A percentile compares a stretch with the other conserved stretches of the same genome.
Evolutionary conservation across 2,113 vertebrate species (phyloP).

Genomic region (Ceyx cyanopectus): DNA sequence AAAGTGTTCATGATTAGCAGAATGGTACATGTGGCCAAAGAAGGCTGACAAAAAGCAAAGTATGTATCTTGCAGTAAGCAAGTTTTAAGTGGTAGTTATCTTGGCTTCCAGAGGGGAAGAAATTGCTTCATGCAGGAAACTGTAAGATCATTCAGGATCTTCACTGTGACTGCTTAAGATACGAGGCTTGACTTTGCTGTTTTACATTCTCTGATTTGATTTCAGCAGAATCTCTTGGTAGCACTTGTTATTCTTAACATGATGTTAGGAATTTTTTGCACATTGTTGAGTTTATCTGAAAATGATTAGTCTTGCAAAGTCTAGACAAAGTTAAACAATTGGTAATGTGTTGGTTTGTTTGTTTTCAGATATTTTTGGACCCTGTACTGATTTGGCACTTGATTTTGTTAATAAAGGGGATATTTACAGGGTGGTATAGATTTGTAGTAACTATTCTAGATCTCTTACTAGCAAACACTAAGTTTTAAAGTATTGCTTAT

Average conservation of each 20-base stretch:
- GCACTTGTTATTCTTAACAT: constrained; percentile 72
- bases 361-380: constrained; percentile 56
- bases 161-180: constrained; percentile 69
- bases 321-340: constrained; percentile 68
- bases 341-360: constrained; percentile 2
- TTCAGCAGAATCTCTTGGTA: constrained; percentile 67
- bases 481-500: constrained; percentile 81
- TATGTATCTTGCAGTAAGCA: constrained; percentile 70
- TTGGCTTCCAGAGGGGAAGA: constrained; percentile 12
- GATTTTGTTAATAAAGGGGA: constrained; percentile 71
- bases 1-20: constrained; percentile 7
- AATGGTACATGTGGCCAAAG: constrained; percentile 75
- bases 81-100: constrained; percentile 42
- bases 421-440: constrained; percentile 75
- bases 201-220: constrained; percentile 35
- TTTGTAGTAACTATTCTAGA: constrained; percentile 72
- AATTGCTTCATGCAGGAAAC: constrained; percentile 50
- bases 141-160: constrained; percentile 38
- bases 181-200: constrained; percentile 67
- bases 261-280: constrained; percentile 80
- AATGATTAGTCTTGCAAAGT: constrained; percentile 85
- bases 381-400: constrained; percentile 82
- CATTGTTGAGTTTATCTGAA: constrained; percentile 74
- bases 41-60: constrained; percentile 39
- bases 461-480: constrained; percentile 89